A percentile compares a stretch with the other conserved stretches of the same genome.
Conservation (phyloP, 2,888 invertebrate species). For the Petrolisthes cinctipes region DNA sequence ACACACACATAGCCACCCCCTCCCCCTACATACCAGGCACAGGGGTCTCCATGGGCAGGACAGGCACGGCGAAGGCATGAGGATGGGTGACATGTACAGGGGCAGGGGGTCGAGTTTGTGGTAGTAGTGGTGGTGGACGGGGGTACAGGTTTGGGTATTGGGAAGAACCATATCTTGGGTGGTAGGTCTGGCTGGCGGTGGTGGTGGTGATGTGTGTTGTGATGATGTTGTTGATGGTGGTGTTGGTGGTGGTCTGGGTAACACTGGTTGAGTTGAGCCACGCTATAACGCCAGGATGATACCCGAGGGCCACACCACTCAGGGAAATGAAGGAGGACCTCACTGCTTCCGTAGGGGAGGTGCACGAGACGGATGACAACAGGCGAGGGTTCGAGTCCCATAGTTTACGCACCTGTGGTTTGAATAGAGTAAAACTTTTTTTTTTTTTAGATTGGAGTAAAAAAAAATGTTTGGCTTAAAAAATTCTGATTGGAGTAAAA, state of each 20-base stretch:
- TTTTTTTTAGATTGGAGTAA: no score
- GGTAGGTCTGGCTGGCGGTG: conserved; percentile 17
- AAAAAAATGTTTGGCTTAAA: no score
- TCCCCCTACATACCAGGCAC: conserved; percentile 40
- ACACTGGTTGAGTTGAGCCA: conserved; percentile 60
- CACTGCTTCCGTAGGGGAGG: conserved; percentile 54
- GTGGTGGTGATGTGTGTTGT: no score
- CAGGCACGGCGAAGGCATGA: conserved; percentile 32
- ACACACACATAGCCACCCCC: no score
- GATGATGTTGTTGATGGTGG: no score
- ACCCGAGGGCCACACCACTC: conserved; percentile 64
- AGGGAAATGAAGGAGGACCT: conserved; percentile 64
- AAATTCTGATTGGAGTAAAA: no score
- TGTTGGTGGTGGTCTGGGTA: conserved; percentile 63
- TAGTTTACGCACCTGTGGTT: conserved; percentile 59
- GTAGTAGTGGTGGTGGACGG: conserved; percentile 7
- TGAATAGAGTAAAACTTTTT: not conserved
- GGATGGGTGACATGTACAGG: no score
- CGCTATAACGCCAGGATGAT: conserved; percentile 64
- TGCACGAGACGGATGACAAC: conserved; percentile 58
- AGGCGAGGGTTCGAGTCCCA: conserved; percentile 66
- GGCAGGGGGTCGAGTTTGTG: conserved; percentile 5
- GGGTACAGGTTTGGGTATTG: conserved; percentile 43
- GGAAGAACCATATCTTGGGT: conserved; percentile 64
- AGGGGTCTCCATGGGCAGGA: conserved; percentile 34